Base-by-base conservation (phyloP, 2,113 vertebrate genomes). In the Marcusenius ussheri region DNA sequence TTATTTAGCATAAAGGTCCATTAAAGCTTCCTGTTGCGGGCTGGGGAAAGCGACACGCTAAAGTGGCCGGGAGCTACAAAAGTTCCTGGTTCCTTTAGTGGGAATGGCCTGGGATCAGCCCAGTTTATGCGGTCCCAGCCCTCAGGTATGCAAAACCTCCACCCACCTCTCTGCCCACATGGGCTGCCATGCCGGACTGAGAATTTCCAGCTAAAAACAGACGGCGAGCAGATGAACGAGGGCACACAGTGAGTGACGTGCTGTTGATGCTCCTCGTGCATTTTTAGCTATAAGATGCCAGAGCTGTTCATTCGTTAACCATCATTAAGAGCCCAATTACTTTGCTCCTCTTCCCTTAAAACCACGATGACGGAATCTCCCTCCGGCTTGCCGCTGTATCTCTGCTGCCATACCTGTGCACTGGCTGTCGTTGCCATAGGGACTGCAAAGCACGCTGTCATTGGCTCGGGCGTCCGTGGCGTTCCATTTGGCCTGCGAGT, bases 401-500 rank as follows among this genome's bases (percentile, higher is more conserved):
- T 15, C 70, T 39, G 70, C 70, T 45, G 9, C 74, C 27, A 11
- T 90, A 90, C 90, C 90, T 88, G 90, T 83, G 50, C 87, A 88
- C 47, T 83, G 87, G 87, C 74, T 83, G 42, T 51, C 50, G 70
- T 90, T 90, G 49, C 87, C 70, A 83, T 90, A 50, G 90, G 66
- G 39, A 90, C 87, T 35, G 19, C 87, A 90, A 50, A 50, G 74
- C 49, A 88, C 70, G 45, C 49, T 83, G 24, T 27, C 13, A 50
- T 88, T 90, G 86, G 21, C 70, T 24, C 50, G 70, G n/a, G 58
- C 15, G 21, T 39, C 49, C 15, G 90, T 90, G 35, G 87, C 51
- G 45, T 90, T 90, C 90, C 90, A 90, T 39, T 90, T 88, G 15
- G 90, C 77, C 35, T 24, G 39, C 9, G 87, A 88, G 27, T 84